Conservation (phyloP, 2,113 vertebrate species). For the Tyto alba region DNA sequence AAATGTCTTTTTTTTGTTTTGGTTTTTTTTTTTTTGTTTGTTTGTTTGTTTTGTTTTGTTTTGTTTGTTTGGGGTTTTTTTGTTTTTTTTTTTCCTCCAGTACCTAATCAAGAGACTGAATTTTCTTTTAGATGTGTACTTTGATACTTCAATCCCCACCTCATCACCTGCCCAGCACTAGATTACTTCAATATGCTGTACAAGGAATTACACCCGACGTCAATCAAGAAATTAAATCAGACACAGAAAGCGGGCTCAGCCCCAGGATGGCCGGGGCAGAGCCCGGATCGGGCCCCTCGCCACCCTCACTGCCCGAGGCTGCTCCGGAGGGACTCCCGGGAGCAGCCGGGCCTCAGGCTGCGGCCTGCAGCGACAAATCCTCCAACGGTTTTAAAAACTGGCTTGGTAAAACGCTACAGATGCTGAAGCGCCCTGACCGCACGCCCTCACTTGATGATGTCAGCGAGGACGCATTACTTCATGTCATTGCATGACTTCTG, state of each 20-base stretch:
- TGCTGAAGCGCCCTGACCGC: fast-evolving
- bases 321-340: fast-evolving
- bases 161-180: not conserved
- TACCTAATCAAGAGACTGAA: not conserved
- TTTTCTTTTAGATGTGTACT: not conserved
- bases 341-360: not conserved
- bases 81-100: not conserved
- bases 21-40: too few species aligned
- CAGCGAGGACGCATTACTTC: fast-evolving
- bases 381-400: fast-evolving
- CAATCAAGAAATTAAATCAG: fast-evolving
- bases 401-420: fast-evolving
- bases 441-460: fast-evolving
- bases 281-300: too few species aligned
- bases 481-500: fast-evolving
- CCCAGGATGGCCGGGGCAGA: too few species aligned
- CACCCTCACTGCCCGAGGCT: fast-evolving
- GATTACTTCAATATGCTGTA: not conserved
- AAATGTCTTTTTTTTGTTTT: too few species aligned
- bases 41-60: too few species aligned
- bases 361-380: fast-evolving
- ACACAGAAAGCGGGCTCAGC: fast-evolving
- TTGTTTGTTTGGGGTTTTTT: fast-evolving
- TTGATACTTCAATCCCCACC: not conserved
- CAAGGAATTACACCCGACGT: fast-evolving